Base-by-base conservation (phyloP, 1,140 invertebrate species). In the Hypsibius dujardini region DNA sequence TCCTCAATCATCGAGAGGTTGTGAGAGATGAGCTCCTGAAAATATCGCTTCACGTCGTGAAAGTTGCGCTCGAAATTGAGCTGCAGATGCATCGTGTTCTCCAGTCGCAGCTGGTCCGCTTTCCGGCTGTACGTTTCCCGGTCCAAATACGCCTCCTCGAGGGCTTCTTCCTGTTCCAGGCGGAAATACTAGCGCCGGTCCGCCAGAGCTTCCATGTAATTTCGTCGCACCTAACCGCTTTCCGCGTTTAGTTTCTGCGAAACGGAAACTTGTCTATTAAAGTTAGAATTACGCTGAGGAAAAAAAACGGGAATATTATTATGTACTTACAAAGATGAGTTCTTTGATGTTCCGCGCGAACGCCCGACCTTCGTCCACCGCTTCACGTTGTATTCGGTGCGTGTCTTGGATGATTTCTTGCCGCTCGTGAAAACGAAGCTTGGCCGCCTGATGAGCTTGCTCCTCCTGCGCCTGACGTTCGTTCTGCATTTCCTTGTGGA, bases 41-140 rank as follows among this genome's bases (percentile, higher is more conserved):
- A 67, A 42, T 67, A 67, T 7, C 62, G 62, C 42, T 67, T 67
- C 12, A 67, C 62, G 3, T 67, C 12, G 42, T 12, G 12, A 42
- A 67, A 67, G 62, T 67, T 67, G 12, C 62, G 62, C 62, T 67
- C 62, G 42, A 15, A 67, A 42, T 67, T 67, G 62, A 45, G 12
- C 42, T 67, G 62, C 62, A 67, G 62, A 42, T 67, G 62, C 12
- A 15, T 12, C 12, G 45, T 67, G 62, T 42, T 12, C 12, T 12
- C 42, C 62, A 12, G 12, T 7, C 62, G 62, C 12, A 15, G 62
- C 62, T 67, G 62, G 3, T 67, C 62, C 3, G 62, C 62, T 7
- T 45, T 12, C 12, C 62, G 62, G 3, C 12, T 7, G 3, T 7
- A 12, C 62, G 42, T 67, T 45, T 67, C 12, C 62, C 12, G 3